Base-by-base conservation (phyloP, 1,140 invertebrate species). In the Brachionus paranguensis region DNA sequence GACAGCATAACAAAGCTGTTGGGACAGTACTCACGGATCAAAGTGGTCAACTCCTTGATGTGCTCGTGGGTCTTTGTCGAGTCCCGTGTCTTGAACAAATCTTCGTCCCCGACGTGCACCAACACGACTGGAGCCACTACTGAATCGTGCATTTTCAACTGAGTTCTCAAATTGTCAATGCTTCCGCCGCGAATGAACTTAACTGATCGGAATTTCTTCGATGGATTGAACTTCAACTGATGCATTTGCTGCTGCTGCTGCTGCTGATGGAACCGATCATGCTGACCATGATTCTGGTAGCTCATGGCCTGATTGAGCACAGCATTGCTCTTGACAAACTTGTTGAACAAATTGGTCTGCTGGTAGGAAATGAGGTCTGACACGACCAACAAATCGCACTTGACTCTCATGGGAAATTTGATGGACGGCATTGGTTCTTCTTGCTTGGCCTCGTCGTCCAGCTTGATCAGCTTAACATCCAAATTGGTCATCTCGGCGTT, bases 221-320 rank as follows among this genome's bases (percentile, higher is more conserved):
- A 64, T 47, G 78, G 78, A 81, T 81, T 81, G 27, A 81, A 64
- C 12, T 81, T 81, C 24, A 81, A 55, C 45, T 81, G 78, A 43
- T 81, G 78, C 20, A 64, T 55, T 43, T 81, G 20, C 11, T 24
- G 53, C 33, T 79, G 20, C 11, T 24, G 53, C 33, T 79, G 76
- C 33, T 79, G 78, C 2, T 79, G 45, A 12, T 79, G 78, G 37
- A 45, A 41, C 8, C 50, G 53, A 47, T 81, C 17, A 43, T 81
- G 10, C 4, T 45, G 37, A 68, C 27, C 17, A 43, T 68, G 11
- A 10, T 60, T 20, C 53, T 64, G 78, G 47, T 76, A 27, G 43
- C n/a, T 29, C 78, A 81, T 60, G 27, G 53, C 64, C 41, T 81
- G 53, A 68, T 81, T 81, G 12, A 81, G 37, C 12, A 79, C 78